Evolutionary conservation across 2,113 vertebrate species (phyloP), one percentile per base, ranked within the genome.

Genomic region (Probosciger aterrimus): DNA sequence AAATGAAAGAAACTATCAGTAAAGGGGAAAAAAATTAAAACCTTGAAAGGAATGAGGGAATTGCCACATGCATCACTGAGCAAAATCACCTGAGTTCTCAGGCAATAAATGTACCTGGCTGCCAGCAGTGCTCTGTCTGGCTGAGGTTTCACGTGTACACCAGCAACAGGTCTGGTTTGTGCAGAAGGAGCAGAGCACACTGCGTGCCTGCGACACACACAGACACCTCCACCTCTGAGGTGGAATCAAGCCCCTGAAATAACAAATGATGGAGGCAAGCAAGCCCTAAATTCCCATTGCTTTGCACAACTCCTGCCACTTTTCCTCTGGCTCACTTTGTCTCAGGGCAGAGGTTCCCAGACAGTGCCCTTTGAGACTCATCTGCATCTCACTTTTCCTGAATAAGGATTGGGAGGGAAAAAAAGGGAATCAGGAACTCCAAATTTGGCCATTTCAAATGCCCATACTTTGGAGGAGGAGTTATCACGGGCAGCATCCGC

Each of bases 121-220:
- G 64, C 44, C 44, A 19, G 24, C 68, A 55, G 81, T 73, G 25
- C 59, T 33, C 35, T 57, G 18, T 0, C 8, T 11, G 31, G 41
- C 55, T 14, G 4, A 5, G 60, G 74, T 6, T 6, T 28, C 2
- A 12, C 1, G 24, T 2, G 74, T 30, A 24, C 0, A 35, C 63
- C 68, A 8, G 23, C 18, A 28, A 19, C 6, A 44, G 70, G 11
- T 50, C 74, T 44, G 73, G 49, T 57, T 77, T 44, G 78, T 5
- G 18, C 77, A 27, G 77, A 24, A 57, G 18, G 9, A 43, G 52
- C 73, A 49, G 43, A 87, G 60, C 14, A 1, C 57, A 2, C 10
- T 4, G 0, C 1, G 46, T n/a, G 86, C 57, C 55, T 31, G 31
- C 0, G 0, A 46, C 14, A 12, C 25, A 4, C 83, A 37, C 50